These are phyloP conservation scores for Harpagus bidentatus DNA, from an alignment of 2,113 vertebrate genomes.

Conservation along the genomic window DNA sequence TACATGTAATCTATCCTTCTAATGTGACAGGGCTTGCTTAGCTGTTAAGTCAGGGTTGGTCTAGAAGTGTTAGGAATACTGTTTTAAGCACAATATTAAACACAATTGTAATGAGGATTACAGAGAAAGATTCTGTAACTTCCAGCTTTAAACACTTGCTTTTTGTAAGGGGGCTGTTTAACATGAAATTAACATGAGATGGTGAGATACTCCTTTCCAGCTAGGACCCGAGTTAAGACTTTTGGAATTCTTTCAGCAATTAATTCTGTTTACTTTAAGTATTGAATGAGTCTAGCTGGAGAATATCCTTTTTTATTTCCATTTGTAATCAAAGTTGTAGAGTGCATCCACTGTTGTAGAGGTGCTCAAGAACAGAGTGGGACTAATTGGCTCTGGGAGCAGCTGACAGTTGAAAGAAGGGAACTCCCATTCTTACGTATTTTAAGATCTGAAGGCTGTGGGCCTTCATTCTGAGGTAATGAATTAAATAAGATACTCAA, in stretches of 20 bases:
- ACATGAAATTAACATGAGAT: neutral
- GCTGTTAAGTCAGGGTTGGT: neutral
- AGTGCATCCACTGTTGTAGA: neutral
- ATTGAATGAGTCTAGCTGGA: neutral
- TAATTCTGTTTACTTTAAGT: neutral
- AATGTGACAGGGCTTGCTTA: neutral
- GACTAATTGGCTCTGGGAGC: neutral
- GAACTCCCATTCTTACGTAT: neutral
- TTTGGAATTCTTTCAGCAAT: neutral
- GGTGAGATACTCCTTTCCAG: neutral
- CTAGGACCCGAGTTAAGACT: neutral
- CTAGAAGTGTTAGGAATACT: neutral
- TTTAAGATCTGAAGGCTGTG: neutral
- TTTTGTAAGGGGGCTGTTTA: neutral
- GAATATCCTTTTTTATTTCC: neutral
- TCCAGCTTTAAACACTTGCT: neutral
- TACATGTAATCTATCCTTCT: neutral
- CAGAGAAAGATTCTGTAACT: neutral
- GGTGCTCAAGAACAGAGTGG: neutral
- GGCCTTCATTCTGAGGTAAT: neutral
- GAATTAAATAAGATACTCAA: neutral
- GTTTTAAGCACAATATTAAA: neutral
- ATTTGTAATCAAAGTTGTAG: neutral
- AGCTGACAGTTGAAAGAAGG: neutral
- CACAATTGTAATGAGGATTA: neutral